These are phyloP conservation scores for Pilophorus perplexus DNA, from an alignment of 2,888 invertebrate species.

Conservation along the genomic window DNA sequence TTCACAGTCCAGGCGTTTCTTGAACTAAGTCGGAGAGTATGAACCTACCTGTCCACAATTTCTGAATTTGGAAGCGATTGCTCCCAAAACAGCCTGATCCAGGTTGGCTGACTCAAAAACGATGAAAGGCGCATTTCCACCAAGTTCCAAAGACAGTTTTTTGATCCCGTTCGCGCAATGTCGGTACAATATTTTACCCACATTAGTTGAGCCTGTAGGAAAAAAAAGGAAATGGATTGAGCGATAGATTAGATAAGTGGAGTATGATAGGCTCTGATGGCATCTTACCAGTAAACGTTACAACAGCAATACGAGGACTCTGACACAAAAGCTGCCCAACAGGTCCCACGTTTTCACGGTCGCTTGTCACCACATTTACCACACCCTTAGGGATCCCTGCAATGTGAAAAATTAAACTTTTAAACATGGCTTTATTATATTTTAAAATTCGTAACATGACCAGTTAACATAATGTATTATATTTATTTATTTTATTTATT, in stretches of 20 bases:
- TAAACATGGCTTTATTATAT: neutral
- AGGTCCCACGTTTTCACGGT: conserved; percentile 68
- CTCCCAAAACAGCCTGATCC: conserved; percentile 78
- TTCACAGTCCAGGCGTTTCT: no score
- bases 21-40: no score
- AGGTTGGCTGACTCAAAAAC: conserved; percentile 91
- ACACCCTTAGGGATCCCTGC: conserved; percentile 79
- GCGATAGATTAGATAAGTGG: no score
- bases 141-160: conserved; percentile 87
- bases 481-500: no score
- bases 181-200: conserved; percentile 83
- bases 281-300: conserved; percentile 83
- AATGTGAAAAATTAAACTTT: conserved; percentile 10
- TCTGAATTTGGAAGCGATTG: conserved; percentile 89
- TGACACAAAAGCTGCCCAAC: conserved; percentile 85
- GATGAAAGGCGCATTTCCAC: conserved; percentile 98
- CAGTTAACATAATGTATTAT: no score
- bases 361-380: conserved; percentile 84
- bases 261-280: no score
- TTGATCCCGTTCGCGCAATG: conserved; percentile 87
- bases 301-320: conserved; percentile 75
- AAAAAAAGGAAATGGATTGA: no score
- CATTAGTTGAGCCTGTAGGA: conserved; percentile 67
- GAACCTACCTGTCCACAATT: conserved; percentile 81
- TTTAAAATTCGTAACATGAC: neutral